Evolutionary conservation across 2,888 invertebrate genomes (phyloP), one percentile per base, ranked within the genome.

Genomic region (Eupithecia vulgata): DNA sequence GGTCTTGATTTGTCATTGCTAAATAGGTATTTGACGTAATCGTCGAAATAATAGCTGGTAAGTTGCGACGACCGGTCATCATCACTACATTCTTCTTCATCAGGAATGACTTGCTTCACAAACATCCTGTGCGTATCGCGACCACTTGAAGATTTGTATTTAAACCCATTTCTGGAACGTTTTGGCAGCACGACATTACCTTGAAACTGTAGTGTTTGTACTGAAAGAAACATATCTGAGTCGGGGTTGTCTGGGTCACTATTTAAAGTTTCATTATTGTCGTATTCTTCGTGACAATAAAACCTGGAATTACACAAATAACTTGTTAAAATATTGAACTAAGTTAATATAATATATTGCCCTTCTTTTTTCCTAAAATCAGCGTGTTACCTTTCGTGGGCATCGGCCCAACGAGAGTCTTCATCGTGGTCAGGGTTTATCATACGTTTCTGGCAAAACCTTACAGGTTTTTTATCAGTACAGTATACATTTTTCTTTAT

Each of bases 381-480:
- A 15, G 4, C 13, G 30, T 30, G 1, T 42, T 40, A 90, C 91
- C 90, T 88, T 62, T 87, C 83, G 52, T 87, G 81, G 0, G 86
- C 77, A 75, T 88, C 86, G 0, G 78, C 83, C 92, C 93, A 93
- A 52, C 90, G 81, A 0, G 88, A 88, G 78, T 92, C 91, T 71
- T 94, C 93, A 25, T 92, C 90, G 62, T 91, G 91, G 0, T 87
- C 85, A 21, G 94, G 94, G 77, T 94, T 87, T 2, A 93, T 88
- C 84, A 94, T 80, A 15, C 91, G 85, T 74, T 88, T 90, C 79
- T 94, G 94, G 76, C 94, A 94, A 81, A 88, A 92, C 72, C 93
- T 83, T n/a, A 88, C 81, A 0, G 91, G 90, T 73, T 87, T 89
- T 3, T 87, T 86, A 0, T 70, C 70, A 3, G 79, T 74, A 7